These are phyloP conservation scores for Notothenia coriiceps DNA, from an alignment of 2,113 vertebrate species.

Conservation along the genomic window DNA sequence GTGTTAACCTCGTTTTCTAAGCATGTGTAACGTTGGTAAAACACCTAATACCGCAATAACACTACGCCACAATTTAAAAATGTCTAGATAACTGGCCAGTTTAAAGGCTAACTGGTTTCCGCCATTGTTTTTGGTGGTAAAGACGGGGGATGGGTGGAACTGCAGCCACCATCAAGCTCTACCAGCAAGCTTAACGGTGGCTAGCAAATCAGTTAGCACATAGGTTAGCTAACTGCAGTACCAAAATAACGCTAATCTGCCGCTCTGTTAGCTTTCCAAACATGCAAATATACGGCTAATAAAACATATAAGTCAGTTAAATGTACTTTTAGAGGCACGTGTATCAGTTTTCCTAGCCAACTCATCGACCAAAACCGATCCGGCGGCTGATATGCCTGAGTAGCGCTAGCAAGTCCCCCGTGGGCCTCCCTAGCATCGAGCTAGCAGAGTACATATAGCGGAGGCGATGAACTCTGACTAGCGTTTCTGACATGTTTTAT, in stretches of 20 bases:
- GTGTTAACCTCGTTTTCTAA: constrained; percentile 8
- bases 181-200: constrained; percentile 38
- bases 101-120: constrained; percentile 59
- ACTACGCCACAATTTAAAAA: background rate
- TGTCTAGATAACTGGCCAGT: background rate
- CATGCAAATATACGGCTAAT: rapidly evolving
- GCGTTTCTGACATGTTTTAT: constrained; percentile 58
- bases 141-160: constrained; percentile 79
- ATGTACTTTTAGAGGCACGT: rapidly evolving
- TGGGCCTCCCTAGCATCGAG: constrained; percentile 66
- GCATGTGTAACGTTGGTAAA: background rate
- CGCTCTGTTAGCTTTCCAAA: background rate
- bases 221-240: constrained; percentile 53
- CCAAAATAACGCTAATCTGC: constrained; percentile 41
- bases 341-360: background rate
- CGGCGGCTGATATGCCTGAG: constrained; percentile 26
- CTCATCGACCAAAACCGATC: constrained; percentile 17
- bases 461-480: constrained; percentile 50
- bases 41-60: too few relatives aligned
- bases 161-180: constrained; percentile 63
- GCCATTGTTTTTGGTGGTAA: constrained; percentile 80
- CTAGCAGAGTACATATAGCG: constrained; percentile 49
- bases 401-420: constrained; percentile 58
- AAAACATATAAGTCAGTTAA: rapidly evolving
- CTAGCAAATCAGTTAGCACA: constrained; percentile 38